A percentile compares a stretch with the other conserved stretches of the same genome.
These are phyloP conservation scores for Acholoe squamosa DNA, from an alignment of 2,888 invertebrate genomes.

Conservation along the genomic window DNA sequence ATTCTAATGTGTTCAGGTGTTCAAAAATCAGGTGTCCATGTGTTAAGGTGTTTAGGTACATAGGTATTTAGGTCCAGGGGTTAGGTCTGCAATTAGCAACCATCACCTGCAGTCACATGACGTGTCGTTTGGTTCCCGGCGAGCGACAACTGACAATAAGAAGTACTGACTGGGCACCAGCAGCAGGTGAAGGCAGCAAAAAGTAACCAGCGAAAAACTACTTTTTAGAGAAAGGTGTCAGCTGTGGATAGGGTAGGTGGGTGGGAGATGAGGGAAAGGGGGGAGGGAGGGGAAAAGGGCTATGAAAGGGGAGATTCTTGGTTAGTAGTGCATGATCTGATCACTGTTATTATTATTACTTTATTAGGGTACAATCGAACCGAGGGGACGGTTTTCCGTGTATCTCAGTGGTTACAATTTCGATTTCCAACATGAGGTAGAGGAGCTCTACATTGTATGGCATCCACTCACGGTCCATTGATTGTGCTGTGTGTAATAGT, in stretches of 20 bases:
- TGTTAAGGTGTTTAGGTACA: too few relatives aligned
- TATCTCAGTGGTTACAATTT: too few relatives aligned
- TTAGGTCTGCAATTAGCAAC: too few relatives aligned
- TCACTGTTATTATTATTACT: background rate
- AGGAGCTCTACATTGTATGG: too few relatives aligned
- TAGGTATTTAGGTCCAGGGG: background rate
- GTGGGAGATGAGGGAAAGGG: background rate
- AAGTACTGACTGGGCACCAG: background rate
- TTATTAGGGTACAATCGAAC: too few relatives aligned
- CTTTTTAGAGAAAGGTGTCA: background rate
- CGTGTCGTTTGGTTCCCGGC: background rate
- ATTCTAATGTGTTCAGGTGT: too few relatives aligned
- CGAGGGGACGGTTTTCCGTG: too few relatives aligned
- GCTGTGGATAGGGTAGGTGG: background rate
- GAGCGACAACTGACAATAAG: slow-evolving; percentile 27
- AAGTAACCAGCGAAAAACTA: background rate
- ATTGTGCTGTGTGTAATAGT: too few relatives aligned
- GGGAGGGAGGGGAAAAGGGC: background rate
- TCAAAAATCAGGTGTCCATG: too few relatives aligned
- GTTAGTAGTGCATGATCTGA: background rate
- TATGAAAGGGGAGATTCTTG: background rate
- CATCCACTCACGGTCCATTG: too few relatives aligned
- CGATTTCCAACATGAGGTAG: too few relatives aligned
- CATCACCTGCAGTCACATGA: slow-evolving; percentile 24
- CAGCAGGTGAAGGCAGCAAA: slow-evolving; percentile 27